phyloP scores from a whole-genome alignment of 2,797 vertebrate species.

The Melanotaenia maccullochi region DNA sequence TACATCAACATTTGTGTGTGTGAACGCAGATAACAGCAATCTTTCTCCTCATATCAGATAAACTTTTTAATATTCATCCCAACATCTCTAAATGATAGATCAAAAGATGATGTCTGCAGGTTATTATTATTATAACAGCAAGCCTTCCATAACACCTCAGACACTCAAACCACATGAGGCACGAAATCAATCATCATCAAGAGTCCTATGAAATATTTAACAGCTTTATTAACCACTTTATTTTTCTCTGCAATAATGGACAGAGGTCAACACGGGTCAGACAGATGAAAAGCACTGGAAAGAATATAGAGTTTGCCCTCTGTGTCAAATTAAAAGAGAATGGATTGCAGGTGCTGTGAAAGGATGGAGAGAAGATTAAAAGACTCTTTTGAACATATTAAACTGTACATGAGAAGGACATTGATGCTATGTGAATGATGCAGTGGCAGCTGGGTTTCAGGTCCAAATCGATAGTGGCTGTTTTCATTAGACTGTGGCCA shows the following conservation, averaged over 20 bases:
- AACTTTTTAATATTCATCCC: constrained; percentile 46
- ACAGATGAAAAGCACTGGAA: constrained; percentile 47
- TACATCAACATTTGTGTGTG: constrained; percentile 15
- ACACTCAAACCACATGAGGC: constrained; percentile 40
- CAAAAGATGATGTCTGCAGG: constrained; percentile 56
- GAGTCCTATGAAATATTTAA: constrained; percentile 57
- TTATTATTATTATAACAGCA: constrained; percentile 57
- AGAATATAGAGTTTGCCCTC: constrained; percentile 20
- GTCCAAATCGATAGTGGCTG: constrained; percentile 44
- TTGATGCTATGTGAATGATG: constrained; percentile 18
- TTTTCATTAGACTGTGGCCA: constrained; percentile 41
- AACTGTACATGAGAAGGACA: constrained; percentile 16
- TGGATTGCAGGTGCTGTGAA: background rate
- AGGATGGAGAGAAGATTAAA: background rate
- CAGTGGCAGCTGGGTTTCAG: constrained; percentile 5
- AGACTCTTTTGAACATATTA: constrained; percentile 8
- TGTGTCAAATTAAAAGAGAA: constrained; percentile 43
- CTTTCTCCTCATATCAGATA: constrained; percentile 6
- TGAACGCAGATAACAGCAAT: constrained; percentile 17
- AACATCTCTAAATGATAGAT: constrained; percentile 63
- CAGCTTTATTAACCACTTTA: constrained; percentile 42
- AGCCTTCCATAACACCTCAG: constrained; percentile 5
- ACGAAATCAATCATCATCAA: constrained; percentile 69
- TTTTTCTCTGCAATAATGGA: constrained; percentile 29
- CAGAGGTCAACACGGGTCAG: constrained; percentile 26